Conservation (phyloP, 2,797 vertebrate genomes). For the Acanthis flammea region DNA sequence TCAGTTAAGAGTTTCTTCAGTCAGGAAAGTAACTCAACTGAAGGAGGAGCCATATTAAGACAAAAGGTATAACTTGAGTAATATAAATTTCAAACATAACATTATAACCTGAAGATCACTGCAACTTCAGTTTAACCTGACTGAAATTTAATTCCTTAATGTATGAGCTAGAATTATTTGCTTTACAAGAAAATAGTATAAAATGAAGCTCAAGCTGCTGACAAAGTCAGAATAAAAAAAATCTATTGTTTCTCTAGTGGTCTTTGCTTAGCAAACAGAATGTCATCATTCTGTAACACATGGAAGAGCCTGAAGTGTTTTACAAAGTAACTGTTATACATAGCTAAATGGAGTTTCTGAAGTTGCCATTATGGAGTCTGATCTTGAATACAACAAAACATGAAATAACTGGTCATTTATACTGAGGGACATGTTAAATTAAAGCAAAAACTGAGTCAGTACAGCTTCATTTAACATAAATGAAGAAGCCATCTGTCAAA, state of each 20-base stretch:
- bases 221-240: neutral
- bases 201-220: neutral
- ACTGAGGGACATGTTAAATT: neutral
- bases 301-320: neutral
- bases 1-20: neutral
- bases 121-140: neutral
- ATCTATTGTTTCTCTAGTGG: neutral
- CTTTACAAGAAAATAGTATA: neutral
- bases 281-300: neutral
- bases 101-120: neutral
- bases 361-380: neutral
- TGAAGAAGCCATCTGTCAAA: neutral
- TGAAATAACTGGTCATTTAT: neutral
- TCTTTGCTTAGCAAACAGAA: neutral
- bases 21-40: neutral
- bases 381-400: neutral
- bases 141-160: neutral
- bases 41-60: neutral
- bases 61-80: neutral
- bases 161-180: neutral
- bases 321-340: neutral
- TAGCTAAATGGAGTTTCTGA: neutral
- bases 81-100: rapidly evolving
- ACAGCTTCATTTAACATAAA: neutral
- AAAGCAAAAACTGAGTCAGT: neutral